Conservation (phyloP, 2,797 vertebrate genomes). For the Megalops cyprinoides region DNA sequence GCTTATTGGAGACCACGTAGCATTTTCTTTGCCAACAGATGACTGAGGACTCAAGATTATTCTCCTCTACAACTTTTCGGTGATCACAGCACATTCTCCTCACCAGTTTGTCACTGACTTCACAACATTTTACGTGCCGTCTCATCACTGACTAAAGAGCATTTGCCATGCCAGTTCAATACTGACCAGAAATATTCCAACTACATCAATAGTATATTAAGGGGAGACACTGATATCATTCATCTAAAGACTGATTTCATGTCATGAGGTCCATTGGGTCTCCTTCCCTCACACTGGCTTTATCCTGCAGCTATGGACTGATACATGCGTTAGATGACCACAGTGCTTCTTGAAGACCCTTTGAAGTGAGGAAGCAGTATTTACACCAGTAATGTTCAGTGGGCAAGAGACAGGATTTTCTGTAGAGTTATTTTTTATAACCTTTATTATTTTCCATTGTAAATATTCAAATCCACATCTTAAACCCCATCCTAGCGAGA, state of each 20-base stretch:
- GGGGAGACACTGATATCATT: neutral
- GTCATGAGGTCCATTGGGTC: neutral
- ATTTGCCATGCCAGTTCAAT: neutral
- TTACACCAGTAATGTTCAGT: slow-evolving; percentile 72
- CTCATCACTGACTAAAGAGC: neutral
- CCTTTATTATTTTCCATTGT: slow-evolving; percentile 93
- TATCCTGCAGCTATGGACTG: slow-evolving; percentile 45
- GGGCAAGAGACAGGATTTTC: slow-evolving; percentile 62
- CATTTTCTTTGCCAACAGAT: too few relatives aligned
- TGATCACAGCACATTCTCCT: too few relatives aligned
- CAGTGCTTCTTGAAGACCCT: slow-evolving; percentile 60
- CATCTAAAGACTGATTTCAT: neutral
- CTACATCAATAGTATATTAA: neutral
- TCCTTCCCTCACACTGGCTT: neutral
- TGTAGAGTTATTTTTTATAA: slow-evolving; percentile 83
- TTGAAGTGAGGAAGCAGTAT: slow-evolving; percentile 73
- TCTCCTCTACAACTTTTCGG: neutral
- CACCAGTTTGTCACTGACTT: too few relatives aligned
- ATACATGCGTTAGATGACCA: slow-evolving; percentile 61
- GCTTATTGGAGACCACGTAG: neutral
- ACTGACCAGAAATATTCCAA: slow-evolving; percentile 6
- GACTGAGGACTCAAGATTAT: neutral
- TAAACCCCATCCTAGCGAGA: slow-evolving; percentile 92
- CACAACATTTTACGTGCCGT: too few relatives aligned
- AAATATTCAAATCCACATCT: slow-evolving; percentile 98